Evolutionary conservation across 1,140 invertebrate species (phyloP).

Genomic region (Dryas iulia): DNA sequence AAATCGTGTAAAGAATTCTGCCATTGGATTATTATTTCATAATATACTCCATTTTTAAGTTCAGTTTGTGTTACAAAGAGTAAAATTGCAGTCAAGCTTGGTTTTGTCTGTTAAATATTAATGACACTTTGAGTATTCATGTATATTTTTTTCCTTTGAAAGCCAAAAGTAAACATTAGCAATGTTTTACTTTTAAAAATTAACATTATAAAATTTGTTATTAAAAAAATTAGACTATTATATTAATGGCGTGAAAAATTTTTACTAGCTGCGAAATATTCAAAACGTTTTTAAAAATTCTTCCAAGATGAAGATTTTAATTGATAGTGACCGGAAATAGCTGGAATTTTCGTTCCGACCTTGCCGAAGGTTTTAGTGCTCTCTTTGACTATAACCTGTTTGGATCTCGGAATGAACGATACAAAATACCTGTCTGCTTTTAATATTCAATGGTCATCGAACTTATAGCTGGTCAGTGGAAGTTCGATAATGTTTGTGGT

Average conservation of each 20-base stretch:
- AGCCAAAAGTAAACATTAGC: too few species aligned
- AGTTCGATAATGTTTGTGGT: background rate
- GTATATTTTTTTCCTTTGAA: too few species aligned
- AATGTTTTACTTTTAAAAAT: too few species aligned
- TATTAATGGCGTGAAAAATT: background rate
- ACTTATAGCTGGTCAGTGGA: background rate
- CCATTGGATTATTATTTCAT: too few species aligned
- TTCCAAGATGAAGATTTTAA: slow-evolving; percentile 12
- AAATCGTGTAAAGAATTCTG: too few species aligned
- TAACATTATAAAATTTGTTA: too few species aligned
- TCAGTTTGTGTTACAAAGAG: background rate
- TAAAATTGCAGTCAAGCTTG: background rate
- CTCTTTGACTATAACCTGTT: slow-evolving; percentile 18
- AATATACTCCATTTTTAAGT: background rate
- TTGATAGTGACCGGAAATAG: slow-evolving; percentile 13
- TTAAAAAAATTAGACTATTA: too few species aligned
- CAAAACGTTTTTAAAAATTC: slow-evolving; percentile 1
- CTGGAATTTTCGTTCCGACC: slow-evolving; percentile 14
- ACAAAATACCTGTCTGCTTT: background rate
- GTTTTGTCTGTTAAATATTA: too few species aligned
- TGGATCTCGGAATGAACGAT: background rate
- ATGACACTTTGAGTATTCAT: too few species aligned
- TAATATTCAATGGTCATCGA: background rate
- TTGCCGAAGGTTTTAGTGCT: slow-evolving; percentile 19
- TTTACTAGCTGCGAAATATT: background rate